Percentiles rank a stretch among this genome's conserved stretches.
Evolutionary conservation across 2,888 invertebrate genomes (phyloP).

Genomic region (Drosophila histrio): DNA sequence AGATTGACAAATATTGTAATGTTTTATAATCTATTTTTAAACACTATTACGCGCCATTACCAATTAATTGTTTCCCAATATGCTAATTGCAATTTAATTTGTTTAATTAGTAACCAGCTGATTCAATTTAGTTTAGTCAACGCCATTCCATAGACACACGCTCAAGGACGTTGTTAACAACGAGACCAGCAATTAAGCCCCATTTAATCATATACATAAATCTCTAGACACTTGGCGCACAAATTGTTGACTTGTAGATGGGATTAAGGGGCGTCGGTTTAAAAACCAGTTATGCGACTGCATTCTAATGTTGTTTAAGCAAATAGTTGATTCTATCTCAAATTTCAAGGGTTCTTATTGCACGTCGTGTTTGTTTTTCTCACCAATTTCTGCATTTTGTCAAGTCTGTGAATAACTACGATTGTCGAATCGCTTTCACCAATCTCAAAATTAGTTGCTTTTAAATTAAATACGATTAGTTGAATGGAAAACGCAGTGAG

Average conservation of each 20-base stretch:
- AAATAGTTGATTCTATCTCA: constrained; percentile 13
- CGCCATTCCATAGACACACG: constrained; percentile 31
- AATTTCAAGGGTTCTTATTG: constrained; percentile 19
- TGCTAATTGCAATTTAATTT: constrained; percentile 13
- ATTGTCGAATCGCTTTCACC: constrained; percentile 63
- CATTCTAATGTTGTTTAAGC: constrained; percentile 38
- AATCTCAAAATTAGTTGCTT: constrained; percentile 49
- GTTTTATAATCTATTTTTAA: too few relatives aligned
- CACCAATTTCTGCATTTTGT: constrained; percentile 59
- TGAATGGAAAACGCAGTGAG: constrained; percentile 20
- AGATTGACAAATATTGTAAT: neutral
- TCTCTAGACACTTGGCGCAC: constrained; percentile 38
- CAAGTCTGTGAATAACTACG: constrained; percentile 12
- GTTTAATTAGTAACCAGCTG: constrained; percentile 23
- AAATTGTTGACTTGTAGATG: constrained; percentile 16
- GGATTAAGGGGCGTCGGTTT: constrained; percentile 5
- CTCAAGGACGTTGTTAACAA: constrained; percentile 52
- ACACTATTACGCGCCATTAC: neutral
- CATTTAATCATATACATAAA: constrained; percentile 47
- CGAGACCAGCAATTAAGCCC: constrained; percentile 46
- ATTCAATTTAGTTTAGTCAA: constrained; percentile 17
- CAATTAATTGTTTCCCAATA: constrained; percentile 3
- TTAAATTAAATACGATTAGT: constrained; percentile 6
- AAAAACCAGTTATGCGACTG: constrained; percentile 43
- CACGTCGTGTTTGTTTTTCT: constrained; percentile 45